These are phyloP conservation scores for Scelioninae gen. 2 DNA, from an alignment of 2,888 invertebrate genomes.

Conservation along the genomic window DNA sequence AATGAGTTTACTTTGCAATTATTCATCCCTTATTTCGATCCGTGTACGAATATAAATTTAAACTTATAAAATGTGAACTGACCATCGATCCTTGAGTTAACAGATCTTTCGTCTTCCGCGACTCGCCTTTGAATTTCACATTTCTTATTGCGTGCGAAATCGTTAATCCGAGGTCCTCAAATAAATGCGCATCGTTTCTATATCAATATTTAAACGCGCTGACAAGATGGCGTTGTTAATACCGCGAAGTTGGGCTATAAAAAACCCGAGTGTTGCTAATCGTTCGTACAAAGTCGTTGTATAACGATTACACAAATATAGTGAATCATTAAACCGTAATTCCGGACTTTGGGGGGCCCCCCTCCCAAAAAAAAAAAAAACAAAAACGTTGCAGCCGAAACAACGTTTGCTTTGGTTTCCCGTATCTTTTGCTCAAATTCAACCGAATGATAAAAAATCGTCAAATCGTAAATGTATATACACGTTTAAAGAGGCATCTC, in stretches of 20 bases:
- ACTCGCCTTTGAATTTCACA: constrained; percentile 6
- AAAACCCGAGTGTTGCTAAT: constrained; percentile 55
- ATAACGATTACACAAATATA: constrained; percentile 24
- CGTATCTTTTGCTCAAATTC: not conserved
- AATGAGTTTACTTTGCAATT: no score
- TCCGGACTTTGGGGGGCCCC: not conserved
- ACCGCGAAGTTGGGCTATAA: constrained; percentile 65
- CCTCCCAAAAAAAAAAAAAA: no score
- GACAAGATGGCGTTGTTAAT: constrained; percentile 69
- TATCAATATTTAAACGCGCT: constrained; percentile 64
- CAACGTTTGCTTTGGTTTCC: constrained; percentile 14
- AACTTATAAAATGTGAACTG: no score
- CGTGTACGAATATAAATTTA: no score
- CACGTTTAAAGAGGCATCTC: constrained; percentile 5
- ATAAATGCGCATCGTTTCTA: constrained; percentile 58
- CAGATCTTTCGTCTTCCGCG: constrained; percentile 12
- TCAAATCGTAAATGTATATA: constrained; percentile 27
- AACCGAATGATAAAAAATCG: constrained; percentile 1
- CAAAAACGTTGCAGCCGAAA: constrained; percentile 9
- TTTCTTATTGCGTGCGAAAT: constrained; percentile 36
- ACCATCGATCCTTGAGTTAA: constrained; percentile 22
- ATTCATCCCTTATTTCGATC: no score
- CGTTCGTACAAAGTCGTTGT: constrained; percentile 29
- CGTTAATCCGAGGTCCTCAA: constrained; percentile 49
- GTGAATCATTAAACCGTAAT: constrained; percentile 28